Evolutionary conservation across 2,888 invertebrate genomes (phyloP).

Genomic region (Tipula confusa): DNA sequence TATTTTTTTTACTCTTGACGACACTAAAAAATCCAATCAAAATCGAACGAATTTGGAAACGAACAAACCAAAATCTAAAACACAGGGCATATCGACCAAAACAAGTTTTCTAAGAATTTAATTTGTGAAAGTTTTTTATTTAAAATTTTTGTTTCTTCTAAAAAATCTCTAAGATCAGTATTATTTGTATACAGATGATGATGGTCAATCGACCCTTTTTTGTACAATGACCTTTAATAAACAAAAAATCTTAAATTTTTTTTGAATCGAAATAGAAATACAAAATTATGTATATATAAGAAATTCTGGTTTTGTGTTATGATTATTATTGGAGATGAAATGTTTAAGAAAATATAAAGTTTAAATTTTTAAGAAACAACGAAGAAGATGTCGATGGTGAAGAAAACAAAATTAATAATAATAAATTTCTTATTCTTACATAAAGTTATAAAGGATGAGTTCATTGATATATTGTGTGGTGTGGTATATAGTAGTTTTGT

Average conservation of each 20-base stretch:
- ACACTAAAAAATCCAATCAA: background rate
- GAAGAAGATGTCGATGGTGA: background rate
- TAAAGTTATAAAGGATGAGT: background rate
- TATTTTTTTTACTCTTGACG: background rate
- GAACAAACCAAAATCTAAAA: background rate
- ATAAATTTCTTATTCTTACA: background rate
- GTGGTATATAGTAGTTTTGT: background rate
- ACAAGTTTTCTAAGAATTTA: background rate
- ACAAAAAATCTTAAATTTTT: background rate
- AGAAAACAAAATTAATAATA: background rate
- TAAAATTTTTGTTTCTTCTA: background rate
- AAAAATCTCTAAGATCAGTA: background rate
- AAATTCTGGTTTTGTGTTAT: background rate
- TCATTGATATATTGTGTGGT: background rate
- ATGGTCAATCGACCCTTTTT: constrained; percentile 5
- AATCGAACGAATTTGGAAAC: background rate
- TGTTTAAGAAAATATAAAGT: background rate
- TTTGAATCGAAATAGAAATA: background rate
- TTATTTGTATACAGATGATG: background rate
- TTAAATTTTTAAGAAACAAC: background rate
- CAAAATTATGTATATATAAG: background rate
- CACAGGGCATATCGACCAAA: background rate
- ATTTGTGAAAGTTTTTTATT: background rate
- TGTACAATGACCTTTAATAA: constrained; percentile 9
- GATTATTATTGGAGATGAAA: background rate